Conservation (phyloP, 35 echinoderm and acorn worm species). For the Holothuria glaberrima region DNA sequence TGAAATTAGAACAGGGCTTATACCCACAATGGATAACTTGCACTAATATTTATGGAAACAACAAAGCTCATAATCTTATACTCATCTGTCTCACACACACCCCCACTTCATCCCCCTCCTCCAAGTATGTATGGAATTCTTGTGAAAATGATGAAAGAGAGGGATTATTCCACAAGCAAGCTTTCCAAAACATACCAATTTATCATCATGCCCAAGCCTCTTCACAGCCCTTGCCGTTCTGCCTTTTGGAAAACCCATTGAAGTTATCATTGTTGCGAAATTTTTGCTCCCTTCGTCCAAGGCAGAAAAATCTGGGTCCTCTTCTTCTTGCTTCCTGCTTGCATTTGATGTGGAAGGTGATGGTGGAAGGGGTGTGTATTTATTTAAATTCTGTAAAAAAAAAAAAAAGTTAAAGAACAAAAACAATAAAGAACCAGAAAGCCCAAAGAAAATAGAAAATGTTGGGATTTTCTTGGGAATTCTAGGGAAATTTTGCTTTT, state of each 20-base stretch:
- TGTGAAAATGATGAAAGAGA: too few relatives aligned
- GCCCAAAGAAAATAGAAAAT: too few relatives aligned
- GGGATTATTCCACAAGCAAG: too few relatives aligned
- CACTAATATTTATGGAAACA: too few relatives aligned
- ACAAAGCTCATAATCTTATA: too few relatives aligned
- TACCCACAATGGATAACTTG: too few relatives aligned
- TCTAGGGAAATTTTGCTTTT: too few relatives aligned
- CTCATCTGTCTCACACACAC: too few relatives aligned
- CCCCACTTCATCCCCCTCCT: too few relatives aligned
- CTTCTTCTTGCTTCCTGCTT: constrained; percentile 9
- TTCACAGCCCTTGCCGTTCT: constrained; percentile 84
- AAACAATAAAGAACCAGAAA: neutral
- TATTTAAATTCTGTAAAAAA: constrained; percentile 66
- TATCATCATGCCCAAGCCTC: constrained; percentile 81
- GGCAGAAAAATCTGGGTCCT: constrained; percentile 62
- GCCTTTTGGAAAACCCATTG: constrained; percentile 88
- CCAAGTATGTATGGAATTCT: too few relatives aligned
- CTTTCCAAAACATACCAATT: constrained; percentile 67
- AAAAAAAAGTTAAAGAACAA: neutral
- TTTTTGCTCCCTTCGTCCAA: constrained; percentile 73
- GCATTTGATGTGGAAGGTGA: constrained; percentile 5
- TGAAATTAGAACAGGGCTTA: too few relatives aligned
- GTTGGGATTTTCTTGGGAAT: too few relatives aligned
- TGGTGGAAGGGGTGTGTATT: constrained; percentile 71
- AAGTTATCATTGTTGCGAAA: constrained; percentile 76